phyloP scores from a whole-genome alignment of 1,140 invertebrate genomes.

The Helicoverpa armigera region DNA sequence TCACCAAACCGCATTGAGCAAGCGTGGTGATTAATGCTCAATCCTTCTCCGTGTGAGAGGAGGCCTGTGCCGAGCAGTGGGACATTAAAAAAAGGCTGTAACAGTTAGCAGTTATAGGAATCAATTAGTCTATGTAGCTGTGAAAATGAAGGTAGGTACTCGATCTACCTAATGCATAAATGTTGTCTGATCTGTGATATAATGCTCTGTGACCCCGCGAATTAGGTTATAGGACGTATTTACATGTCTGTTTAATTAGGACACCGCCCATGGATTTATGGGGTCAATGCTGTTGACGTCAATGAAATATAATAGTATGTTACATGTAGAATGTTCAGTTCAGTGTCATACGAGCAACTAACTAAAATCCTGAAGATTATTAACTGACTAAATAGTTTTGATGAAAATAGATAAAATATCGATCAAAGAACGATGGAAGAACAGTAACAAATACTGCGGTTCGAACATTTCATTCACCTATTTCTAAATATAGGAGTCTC shows the following conservation, averaged over 20 bases:
- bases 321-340: neutral
- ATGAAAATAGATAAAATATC: neutral
- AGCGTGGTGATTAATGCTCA: no score
- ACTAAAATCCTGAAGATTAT: neutral
- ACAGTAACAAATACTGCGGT: neutral
- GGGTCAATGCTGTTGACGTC: constrained; percentile 15
- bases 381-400: neutral
- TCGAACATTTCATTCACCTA: constrained; percentile 28
- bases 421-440: no score
- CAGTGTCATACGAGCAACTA: no score
- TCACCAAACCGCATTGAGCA: no score
- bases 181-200: neutral
- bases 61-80: no score
- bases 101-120: no score
- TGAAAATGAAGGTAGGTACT: no score
- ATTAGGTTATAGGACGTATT: constrained; percentile 3
- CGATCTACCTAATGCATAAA: neutral
- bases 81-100: no score
- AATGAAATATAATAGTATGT: neutral
- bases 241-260: constrained; percentile 11
- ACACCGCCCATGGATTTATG: neutral
- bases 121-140: no score
- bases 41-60: no score
- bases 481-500: constrained; percentile 25
- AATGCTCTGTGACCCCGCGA: neutral